Base-by-base conservation (phyloP, 2,888 invertebrate species). In the Drosophila sordidula region DNA sequence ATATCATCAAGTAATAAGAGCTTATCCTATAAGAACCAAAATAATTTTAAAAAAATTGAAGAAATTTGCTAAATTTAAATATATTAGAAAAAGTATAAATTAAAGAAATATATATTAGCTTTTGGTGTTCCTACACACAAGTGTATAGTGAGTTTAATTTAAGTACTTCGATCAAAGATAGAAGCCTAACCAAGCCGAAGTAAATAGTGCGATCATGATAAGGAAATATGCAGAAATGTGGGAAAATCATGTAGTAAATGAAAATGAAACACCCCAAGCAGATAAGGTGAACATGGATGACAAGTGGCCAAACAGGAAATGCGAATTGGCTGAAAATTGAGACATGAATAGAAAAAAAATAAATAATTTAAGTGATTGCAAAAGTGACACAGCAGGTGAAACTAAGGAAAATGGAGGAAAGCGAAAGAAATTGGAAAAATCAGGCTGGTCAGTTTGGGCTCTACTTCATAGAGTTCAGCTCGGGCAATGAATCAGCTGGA, bases 401-500 rank as follows among this genome's bases (percentile, higher is more conserved):
- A 29, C 11, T 11, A 16, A 18, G 11, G 4, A 46, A 26, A 16
- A n/a, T 29, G 29, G 3, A 34, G 11, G 32, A 34, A 46, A 12
- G 5, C 25, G 12, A 2, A 36, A 5, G 5, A 26, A 56, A 45
- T 12, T 11, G 9, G 29, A 3, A 12, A 25, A 9, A 18, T n/a
- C 32, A 44, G 9, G 11, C 25, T 38, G 51, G 25, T 26, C 25
- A 39, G 22, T 5, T 25, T 34, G 8, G 9, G 36, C 12, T 34
- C 1, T 8, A 8, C 38, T 38, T 14, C 6, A 38, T 38, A 14
- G 14, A 6, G 9, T 6, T 49, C 5, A 2, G 25, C 11, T 39
- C 18, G 11, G 26, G 5, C 26, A 29, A 51, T 57, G 52, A 57
- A 14, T 49, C 44, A 63, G 65, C 38, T 25, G 9, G 12, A 45